These are phyloP conservation scores for Nomada hirtipes DNA, from an alignment of 2,888 invertebrate species.

Conservation along the genomic window DNA sequence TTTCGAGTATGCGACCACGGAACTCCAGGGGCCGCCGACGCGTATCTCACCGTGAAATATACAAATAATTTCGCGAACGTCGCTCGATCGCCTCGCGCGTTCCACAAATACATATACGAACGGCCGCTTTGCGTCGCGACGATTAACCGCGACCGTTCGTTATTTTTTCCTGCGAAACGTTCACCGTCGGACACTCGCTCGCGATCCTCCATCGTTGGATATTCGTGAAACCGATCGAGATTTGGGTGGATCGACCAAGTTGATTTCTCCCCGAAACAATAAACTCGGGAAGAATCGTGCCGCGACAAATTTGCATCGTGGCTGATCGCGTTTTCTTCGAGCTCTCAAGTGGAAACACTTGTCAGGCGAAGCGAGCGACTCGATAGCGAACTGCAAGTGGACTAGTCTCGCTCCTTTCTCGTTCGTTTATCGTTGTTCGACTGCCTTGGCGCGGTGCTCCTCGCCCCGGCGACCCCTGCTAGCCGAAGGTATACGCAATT, in stretches of 20 bases:
- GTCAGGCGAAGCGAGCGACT: neutral
- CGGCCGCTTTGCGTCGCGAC: neutral
- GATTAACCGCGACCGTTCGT: conserved; percentile 3
- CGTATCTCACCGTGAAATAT: conserved; percentile 4
- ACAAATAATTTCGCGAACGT: conserved; percentile 35
- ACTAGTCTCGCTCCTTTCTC: too few species aligned
- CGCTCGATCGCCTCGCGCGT: conserved; percentile 4
- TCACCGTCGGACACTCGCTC: neutral
- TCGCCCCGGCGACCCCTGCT: conserved; percentile 62
- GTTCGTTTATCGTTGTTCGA: conserved; percentile 21
- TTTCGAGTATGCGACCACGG: conserved; percentile 38
- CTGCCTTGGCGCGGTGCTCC: conserved; percentile 30
- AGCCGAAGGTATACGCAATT: conserved; percentile 72
- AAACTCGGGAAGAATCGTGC: conserved; percentile 27
- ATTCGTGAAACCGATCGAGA: neutral
- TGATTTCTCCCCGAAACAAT: neutral
- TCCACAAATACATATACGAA: neutral
- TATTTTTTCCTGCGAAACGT: neutral
- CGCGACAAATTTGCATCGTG: conserved; percentile 31
- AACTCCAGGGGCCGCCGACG: conserved; percentile 2
- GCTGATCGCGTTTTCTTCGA: conserved; percentile 14
- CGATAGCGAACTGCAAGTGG: neutral
- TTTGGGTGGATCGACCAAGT: neutral
- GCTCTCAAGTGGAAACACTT: neutral
- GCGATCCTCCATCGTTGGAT: too few species aligned